Conservation (phyloP, 2,113 vertebrate species). For the Seriola aureovittata region DNA sequence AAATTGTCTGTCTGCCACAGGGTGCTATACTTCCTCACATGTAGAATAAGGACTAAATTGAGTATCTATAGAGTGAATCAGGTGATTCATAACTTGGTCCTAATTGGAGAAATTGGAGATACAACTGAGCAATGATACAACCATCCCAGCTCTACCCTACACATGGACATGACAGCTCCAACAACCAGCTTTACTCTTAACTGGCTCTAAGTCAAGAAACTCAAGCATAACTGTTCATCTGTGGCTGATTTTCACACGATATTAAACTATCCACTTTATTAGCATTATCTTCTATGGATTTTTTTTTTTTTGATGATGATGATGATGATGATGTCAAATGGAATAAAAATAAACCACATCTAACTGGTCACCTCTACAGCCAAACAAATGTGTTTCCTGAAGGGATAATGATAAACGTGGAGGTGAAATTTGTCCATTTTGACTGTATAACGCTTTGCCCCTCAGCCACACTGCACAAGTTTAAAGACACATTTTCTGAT, state of each 20-base stretch:
- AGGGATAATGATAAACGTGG: neutral
- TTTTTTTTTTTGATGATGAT: no score
- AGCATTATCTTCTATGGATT: neutral
- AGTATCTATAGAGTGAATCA: no score
- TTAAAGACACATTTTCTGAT: neutral
- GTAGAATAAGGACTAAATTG: no score
- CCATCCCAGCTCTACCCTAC: no score
- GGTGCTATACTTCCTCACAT: no score
- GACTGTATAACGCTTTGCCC: neutral
- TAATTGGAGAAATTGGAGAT: no score
- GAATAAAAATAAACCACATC: neutral
- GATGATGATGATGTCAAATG: no score
- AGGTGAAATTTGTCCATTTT: neutral
- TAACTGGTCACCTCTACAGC: neutral
- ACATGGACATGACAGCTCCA: constrained; percentile 12
- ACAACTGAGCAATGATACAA: no score
- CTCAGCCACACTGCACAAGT: no score
- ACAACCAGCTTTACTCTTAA: neutral
- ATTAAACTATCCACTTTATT: neutral
- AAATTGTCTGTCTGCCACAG: no score
- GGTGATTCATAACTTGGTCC: no score
- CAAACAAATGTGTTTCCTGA: neutral
- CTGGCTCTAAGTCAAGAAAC: neutral
- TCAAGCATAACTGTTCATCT: neutral
- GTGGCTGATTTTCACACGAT: no score